Percentiles rank a stretch among this genome's conserved stretches.
Evolutionary conservation across 2,888 invertebrate species (phyloP).

Genomic region (Sinelater perroti): DNA sequence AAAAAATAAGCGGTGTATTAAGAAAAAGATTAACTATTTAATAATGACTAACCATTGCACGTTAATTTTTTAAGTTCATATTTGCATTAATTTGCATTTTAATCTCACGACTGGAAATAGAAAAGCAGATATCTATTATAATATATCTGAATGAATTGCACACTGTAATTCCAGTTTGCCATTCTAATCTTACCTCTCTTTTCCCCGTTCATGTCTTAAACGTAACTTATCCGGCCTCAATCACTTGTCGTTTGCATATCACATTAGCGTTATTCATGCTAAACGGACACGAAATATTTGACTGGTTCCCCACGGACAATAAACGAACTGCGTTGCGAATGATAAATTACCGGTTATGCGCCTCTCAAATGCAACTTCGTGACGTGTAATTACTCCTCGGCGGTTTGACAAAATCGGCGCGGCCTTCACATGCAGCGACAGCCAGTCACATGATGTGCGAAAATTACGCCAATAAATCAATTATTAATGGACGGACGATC

Average conservation of each 20-base stretch:
- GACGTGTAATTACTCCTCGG: slow-evolving; percentile 1
- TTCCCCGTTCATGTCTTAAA: no score
- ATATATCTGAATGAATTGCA: no score
- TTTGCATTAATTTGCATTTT: no score
- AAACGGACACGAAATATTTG: slow-evolving; percentile 1
- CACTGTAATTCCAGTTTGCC: no score
- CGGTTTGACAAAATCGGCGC: not conserved
- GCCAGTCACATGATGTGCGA: slow-evolving; percentile 16
- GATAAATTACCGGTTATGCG: slow-evolving; percentile 1
- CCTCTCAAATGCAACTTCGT: not conserved
- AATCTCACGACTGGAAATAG: no score
- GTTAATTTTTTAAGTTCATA: no score
- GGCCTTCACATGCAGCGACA: slow-evolving; percentile 4
- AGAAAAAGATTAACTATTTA: no score
- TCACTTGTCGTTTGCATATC: no score
- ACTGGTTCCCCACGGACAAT: not conserved
- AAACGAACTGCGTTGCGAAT: not conserved
- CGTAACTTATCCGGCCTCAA: not conserved
- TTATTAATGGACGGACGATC: slow-evolving; percentile 39
- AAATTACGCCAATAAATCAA: slow-evolving; percentile 14
- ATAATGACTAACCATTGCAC: no score
- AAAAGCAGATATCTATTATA: no score
- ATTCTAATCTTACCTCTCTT: no score
- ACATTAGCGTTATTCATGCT: not conserved
- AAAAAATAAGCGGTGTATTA: no score